These are phyloP conservation scores for Mesocricetus auratus DNA, from an alignment of 2,113 vertebrate genomes.

Conservation along the genomic window DNA sequence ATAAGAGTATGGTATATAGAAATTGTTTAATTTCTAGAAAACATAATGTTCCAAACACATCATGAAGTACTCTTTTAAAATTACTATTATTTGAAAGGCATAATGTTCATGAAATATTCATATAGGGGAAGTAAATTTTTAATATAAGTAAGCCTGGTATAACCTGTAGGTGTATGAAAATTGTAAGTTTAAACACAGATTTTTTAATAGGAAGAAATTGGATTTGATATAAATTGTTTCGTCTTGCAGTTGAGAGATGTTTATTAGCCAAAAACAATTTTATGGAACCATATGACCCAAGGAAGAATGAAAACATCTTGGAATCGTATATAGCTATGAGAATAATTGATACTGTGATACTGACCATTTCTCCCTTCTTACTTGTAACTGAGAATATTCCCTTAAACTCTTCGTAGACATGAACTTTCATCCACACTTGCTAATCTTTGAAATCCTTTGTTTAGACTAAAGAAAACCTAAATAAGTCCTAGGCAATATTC, in stretches of 20 bases:
- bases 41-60: neutral
- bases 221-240: constrained; percentile 33
- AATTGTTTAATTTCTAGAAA: neutral
- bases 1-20: too few species aligned
- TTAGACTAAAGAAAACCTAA: constrained; percentile 15
- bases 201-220: constrained; percentile 46
- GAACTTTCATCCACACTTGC: neutral
- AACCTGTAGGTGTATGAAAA: neutral
- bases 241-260: constrained; percentile 42
- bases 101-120: neutral
- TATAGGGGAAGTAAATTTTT: neutral
- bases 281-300: neutral
- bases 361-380: neutral
- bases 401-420: neutral
- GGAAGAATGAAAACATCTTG: neutral
- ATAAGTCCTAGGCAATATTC: neutral
- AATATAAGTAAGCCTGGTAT: neutral
- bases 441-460: constrained; percentile 1
- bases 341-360: neutral
- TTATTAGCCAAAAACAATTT: constrained; percentile 5
- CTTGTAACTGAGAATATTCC: neutral
- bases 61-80: constrained; percentile 47
- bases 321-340: neutral
- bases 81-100: neutral
- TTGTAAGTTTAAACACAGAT: constrained; percentile 10